Conservation (phyloP, 2,797 vertebrate genomes). For the Cuniculus paca region DNA sequence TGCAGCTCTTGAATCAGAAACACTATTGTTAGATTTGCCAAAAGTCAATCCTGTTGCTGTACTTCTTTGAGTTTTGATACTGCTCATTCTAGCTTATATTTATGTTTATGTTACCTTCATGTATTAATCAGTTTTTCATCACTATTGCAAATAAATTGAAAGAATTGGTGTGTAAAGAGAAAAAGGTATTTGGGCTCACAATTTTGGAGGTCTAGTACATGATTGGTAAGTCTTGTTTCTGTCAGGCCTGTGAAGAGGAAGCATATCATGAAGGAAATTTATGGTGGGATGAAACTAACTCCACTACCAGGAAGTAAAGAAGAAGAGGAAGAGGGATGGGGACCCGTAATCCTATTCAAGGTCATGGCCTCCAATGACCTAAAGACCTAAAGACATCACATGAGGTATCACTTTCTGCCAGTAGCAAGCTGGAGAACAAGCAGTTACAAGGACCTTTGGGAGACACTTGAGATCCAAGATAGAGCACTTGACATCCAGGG, state of each 20-base stretch:
- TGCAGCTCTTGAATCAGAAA: slow-evolving; percentile 22
- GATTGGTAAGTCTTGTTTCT: neutral
- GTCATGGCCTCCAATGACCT: too few relatives aligned
- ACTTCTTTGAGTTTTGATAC: neutral
- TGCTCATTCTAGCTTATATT: neutral
- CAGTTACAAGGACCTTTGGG: neutral
- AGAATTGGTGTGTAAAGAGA: neutral
- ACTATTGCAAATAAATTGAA: neutral
- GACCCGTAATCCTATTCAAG: neutral
- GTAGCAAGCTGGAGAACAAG: neutral
- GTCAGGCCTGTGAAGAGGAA: neutral
- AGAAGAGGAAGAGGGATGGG: neutral
- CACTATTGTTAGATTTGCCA: slow-evolving; percentile 13
- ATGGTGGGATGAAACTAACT: neutral
- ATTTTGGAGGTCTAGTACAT: neutral
- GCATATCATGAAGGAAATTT: neutral
- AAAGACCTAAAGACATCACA: neutral
- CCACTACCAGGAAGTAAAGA: neutral
- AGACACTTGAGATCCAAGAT: neutral
- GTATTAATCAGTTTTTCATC: neutral
- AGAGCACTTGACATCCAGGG: neutral
- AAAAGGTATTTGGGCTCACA: neutral
- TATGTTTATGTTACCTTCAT: neutral
- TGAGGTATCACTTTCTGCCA: neutral
- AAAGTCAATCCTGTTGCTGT: neutral